Evolutionary conservation across 1,140 invertebrate species (phyloP), one percentile per base, ranked within the genome.

Genomic region (Cherax destructor): DNA sequence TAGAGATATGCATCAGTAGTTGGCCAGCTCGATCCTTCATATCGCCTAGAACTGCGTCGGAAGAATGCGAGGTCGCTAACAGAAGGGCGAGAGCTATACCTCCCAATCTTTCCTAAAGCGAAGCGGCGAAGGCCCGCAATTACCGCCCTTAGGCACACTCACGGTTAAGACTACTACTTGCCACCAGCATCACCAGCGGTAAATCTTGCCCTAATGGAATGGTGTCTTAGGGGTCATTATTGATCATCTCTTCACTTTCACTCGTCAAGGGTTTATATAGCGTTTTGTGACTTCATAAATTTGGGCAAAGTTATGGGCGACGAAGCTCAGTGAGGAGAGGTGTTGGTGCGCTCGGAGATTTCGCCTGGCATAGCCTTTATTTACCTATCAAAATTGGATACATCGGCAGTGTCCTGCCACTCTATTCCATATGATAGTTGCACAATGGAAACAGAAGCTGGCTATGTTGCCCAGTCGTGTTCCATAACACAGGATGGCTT

Each of bases 261-360:
- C 11, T 16, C 11, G 84, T 56, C 85, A 4, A 65, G 69, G 59
- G 41, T 47, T 74, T 74, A 56, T 86, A 78, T 61, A 86, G 76
- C 50, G 85, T 86, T 86, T 81, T 86, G 85, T 78, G 85, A 86
- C 85, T 86, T 86, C 85, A 86, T 86, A 86, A 86, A 86, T 86
- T 50, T 86, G 50, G 24, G 85, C 65, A 6, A 72, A 86, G 85
- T 86, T 86, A 86, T 86, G 85, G 56, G 30, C 21, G 11, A 74
- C 41, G 50, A 61, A 56, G 74, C 56, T 56, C 13, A 56, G 47
- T 13, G 16, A 56, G 79, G 49, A 3, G 79, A 81, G 79, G 79
- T 56, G 50, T 6, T 74, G 21, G n/a, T n/a, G 16, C 56, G 50
- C 10, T 81, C 24, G 3, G 50, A 81, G 79, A 21, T 81, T 11